Conservation (phyloP, 1,140 invertebrate species). For the Trissolcus basalis region DNA sequence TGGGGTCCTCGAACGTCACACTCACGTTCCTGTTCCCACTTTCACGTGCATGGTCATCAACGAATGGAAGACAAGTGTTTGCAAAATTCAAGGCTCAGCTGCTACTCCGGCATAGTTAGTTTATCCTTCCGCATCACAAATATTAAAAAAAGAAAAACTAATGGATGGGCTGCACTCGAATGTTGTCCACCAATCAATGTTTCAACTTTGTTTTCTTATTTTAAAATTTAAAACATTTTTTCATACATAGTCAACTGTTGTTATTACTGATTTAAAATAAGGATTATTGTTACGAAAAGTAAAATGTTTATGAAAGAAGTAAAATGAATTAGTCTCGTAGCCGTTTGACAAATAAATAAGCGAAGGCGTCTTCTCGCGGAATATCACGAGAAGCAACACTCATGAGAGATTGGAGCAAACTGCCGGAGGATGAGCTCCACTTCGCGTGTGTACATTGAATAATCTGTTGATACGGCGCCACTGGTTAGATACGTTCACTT, state of each 20-base stretch:
- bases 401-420: constrained; percentile 61
- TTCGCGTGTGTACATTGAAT: constrained; percentile 30
- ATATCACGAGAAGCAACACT: constrained; percentile 30
- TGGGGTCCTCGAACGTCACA: constrained; percentile 6
- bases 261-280: too few species aligned
- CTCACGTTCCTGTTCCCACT: constrained; percentile 17
- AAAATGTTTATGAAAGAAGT: too few species aligned
- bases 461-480: constrained; percentile 54
- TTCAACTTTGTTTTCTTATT: too few species aligned
- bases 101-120: not conserved
- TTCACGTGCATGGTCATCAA: constrained; percentile 26
- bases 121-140: not conserved
- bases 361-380: constrained; percentile 1
- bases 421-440: constrained; percentile 56
- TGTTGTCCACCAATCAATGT: too few species aligned
- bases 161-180: too few species aligned
- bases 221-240: too few species aligned
- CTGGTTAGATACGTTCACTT: constrained; percentile 42
- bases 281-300: too few species aligned
- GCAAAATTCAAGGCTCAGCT: not conserved
- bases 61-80: not conserved
- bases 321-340: too few species aligned
- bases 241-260: too few species aligned
- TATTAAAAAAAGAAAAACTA: too few species aligned
- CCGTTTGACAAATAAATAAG: not conserved